Evolutionary conservation across 2,888 invertebrate genomes (phyloP).

Genomic region (Nowickia ferox): DNA sequence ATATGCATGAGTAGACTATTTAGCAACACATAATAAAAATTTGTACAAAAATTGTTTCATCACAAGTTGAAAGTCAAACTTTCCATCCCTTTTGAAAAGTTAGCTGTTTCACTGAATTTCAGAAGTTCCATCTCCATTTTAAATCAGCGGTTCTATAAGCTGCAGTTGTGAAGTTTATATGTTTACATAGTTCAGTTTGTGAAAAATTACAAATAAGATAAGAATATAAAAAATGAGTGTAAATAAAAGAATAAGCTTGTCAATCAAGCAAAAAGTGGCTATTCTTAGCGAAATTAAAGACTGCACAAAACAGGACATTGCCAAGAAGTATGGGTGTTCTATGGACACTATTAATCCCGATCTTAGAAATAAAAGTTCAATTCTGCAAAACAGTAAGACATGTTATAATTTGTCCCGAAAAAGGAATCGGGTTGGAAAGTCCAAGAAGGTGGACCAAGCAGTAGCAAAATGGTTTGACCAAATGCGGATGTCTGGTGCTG

Average conservation of each 20-base stretch:
- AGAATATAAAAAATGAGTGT: constrained; percentile 45
- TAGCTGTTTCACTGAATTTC: too few relatives aligned
- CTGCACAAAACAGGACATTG: constrained; percentile 40
- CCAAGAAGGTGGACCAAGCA: constrained; percentile 44
- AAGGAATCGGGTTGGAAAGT: constrained; percentile 37
- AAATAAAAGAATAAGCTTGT: constrained; percentile 46
- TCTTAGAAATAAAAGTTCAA: constrained; percentile 42
- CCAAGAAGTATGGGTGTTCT: constrained; percentile 37
- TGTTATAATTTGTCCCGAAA: constrained; percentile 36
- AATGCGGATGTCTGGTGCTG: constrained; percentile 53
- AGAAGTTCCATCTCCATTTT: too few relatives aligned
- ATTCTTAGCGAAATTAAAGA: constrained; percentile 32
- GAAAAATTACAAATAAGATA: too few relatives aligned
- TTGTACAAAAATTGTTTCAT: too few relatives aligned
- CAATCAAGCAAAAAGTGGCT: constrained; percentile 32
- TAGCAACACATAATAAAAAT: too few relatives aligned
- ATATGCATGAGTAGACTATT: too few relatives aligned
- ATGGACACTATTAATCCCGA: constrained; percentile 31
- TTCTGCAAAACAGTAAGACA: constrained; percentile 37
- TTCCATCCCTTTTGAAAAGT: too few relatives aligned
- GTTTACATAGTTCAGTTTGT: too few relatives aligned
- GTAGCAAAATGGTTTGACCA: constrained; percentile 58
- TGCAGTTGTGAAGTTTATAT: too few relatives aligned
- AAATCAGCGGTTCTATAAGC: too few relatives aligned
- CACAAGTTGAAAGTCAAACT: too few relatives aligned